Base-by-base conservation (phyloP, 2,113 vertebrate species). In the Plecturocebus donacophilus region DNA sequence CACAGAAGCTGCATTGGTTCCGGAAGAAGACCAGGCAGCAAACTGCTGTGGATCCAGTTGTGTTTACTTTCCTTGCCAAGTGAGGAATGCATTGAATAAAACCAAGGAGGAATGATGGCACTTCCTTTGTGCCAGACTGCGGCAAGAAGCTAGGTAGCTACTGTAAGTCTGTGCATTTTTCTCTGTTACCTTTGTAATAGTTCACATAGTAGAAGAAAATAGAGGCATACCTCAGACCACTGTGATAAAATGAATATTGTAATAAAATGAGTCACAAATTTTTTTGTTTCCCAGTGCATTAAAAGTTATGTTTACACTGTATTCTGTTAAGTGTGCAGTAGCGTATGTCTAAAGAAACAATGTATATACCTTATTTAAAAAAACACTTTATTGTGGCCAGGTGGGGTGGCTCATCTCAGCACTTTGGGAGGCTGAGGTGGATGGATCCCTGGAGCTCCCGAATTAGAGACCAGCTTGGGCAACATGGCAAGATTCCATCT, bases 141-240 rank as follows among this genome's bases (percentile, higher is more conserved):
- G 85, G 32, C 40, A 45, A 81, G 92, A 91, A 70, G 47, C 40
- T 93, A 38, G 21, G 54, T 68, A 14, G n/a, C 23, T 49, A 10
- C 4, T 76, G 54, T 32, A 25, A 32, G 20, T 52, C 20, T 70
- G 7, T 75, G 83, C 49, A 95, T 95, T 89, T 25, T 82, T 95
- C 19, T 45, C 14, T 95, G 40, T 85, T 88, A 19, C 13, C 17
- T 95, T 90, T 90, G 61, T 82, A 83, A n/a, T 92, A 92, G 56
- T 71, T 94, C 25, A 61, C 58, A 7, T 92, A 49, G 40, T 79
- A 2, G 40, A 66, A 76, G 52, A 47, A 90, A 88, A 90, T 14
- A 49, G 27, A 77, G 75, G 27, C 25, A 76, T 30, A 45, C 42
- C 13, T 76, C 73, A 30, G 42, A 76, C 38, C 21, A 23, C 25